phyloP scores from a whole-genome alignment of 2,113 vertebrate genomes.

The Cromileptes altivelis region DNA sequence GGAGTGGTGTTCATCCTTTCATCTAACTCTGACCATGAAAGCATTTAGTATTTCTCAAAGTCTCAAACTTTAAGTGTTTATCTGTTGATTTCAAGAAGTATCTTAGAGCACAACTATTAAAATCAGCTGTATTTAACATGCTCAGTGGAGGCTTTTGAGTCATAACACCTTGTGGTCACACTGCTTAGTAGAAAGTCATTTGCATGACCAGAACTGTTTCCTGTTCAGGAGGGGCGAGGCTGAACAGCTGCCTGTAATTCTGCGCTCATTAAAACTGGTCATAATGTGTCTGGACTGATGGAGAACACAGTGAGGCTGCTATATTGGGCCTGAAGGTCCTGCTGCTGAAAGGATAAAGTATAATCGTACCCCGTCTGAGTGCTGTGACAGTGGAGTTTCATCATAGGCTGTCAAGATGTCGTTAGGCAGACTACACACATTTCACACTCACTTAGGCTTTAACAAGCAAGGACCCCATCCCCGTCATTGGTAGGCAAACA shows the following conservation, averaged over 20 bases:
- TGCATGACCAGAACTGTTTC: slow-evolving; percentile 33
- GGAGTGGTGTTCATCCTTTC: too few relatives aligned
- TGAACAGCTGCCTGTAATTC: slow-evolving; percentile 53
- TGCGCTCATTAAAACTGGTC: slow-evolving; percentile 26
- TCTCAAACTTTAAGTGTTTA: too few relatives aligned
- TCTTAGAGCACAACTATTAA: not conserved
- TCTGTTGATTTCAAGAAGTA: not conserved
- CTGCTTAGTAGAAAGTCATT: slow-evolving; percentile 45
- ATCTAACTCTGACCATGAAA: too few relatives aligned
- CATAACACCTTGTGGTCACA: slow-evolving; percentile 11
- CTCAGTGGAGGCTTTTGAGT: not conserved
- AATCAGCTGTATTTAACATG: not conserved
- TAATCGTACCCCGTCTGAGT: slow-evolving; percentile 36
- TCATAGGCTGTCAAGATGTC: slow-evolving; percentile 64
- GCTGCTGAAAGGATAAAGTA: slow-evolving; percentile 27
- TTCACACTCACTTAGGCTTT: slow-evolving; percentile 71
- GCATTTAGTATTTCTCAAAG: too few relatives aligned
- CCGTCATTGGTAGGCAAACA: slow-evolving; percentile 68
- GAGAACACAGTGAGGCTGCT: slow-evolving; percentile 33
- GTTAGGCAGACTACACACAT: slow-evolving; percentile 61
- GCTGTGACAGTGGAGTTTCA: slow-evolving; percentile 49
- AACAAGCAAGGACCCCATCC: slow-evolving; percentile 51
- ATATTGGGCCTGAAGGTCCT: slow-evolving; percentile 13
- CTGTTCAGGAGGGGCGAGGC: slow-evolving; percentile 17
- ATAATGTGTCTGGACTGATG: slow-evolving; percentile 39